A percentile compares a stretch with the other conserved stretches of the same genome.
phyloP scores from a whole-genome alignment of 2,888 invertebrate species.

The Lithophane ornitopus region DNA sequence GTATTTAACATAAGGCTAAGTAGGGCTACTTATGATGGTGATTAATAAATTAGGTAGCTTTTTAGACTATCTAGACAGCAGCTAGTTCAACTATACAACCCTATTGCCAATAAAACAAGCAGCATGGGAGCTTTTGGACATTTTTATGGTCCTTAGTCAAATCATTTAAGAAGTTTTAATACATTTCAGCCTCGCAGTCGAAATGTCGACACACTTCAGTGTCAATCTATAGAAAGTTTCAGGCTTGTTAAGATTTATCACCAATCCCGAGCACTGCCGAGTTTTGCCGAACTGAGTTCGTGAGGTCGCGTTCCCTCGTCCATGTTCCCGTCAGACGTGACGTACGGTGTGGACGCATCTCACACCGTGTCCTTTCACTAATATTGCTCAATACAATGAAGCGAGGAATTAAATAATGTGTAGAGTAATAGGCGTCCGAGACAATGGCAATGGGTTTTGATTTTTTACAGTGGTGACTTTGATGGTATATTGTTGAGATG shows the following conservation, averaged over 20 bases:
- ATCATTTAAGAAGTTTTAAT: background rate
- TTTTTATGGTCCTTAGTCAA: background rate
- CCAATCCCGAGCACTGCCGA: slow-evolving; percentile 37
- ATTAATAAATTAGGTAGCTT: background rate
- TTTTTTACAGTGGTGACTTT: slow-evolving; percentile 10
- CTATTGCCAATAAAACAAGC: background rate
- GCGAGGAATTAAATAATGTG: slow-evolving; percentile 54
- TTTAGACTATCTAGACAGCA: background rate
- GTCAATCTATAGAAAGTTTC: slow-evolving; percentile 44
- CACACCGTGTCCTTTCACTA: slow-evolving; percentile 68
- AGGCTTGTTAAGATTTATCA: slow-evolving; percentile 48
- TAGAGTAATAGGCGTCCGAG: slow-evolving; percentile 30
- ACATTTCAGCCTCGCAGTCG: background rate
- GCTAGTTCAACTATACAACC: background rate
- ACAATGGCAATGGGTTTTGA: slow-evolving; percentile 43
- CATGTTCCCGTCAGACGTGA: slow-evolving; percentile 66
- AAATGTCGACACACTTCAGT: slow-evolving; percentile 2
- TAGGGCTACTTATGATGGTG: background rate
- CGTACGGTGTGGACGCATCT: slow-evolving; percentile 63
- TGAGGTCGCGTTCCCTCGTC: slow-evolving; percentile 61
- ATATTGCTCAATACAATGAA: slow-evolving; percentile 58
- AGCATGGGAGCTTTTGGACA: background rate
- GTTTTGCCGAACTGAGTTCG: slow-evolving; percentile 52
- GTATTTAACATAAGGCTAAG: too few species aligned
- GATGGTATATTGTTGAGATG: slow-evolving; percentile 21